A percentile compares a stretch with the other conserved stretches of the same genome.
Conservation (phyloP, 2,888 invertebrate species). For the Cryptophagus acutangulus region DNA sequence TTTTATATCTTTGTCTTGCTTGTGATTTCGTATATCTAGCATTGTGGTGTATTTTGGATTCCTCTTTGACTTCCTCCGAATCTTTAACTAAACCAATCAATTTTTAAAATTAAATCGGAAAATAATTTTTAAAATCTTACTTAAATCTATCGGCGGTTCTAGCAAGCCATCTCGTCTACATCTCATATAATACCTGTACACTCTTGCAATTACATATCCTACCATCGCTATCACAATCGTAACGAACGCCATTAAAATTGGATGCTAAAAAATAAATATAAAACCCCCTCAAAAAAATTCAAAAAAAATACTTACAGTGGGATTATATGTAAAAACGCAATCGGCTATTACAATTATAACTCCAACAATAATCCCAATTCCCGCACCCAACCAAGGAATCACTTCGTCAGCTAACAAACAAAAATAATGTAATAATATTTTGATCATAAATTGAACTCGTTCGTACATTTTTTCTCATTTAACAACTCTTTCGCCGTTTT, state of each 20-base stretch:
- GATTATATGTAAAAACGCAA: slow-evolving; percentile 60
- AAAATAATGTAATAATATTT: slow-evolving; percentile 8
- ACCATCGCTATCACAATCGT: slow-evolving; percentile 62
- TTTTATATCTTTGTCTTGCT: slow-evolving; percentile 68
- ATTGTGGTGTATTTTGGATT: slow-evolving; percentile 42
- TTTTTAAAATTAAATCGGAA: slow-evolving; percentile 9
- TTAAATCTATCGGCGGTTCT: slow-evolving; percentile 52
- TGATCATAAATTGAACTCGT: slow-evolving; percentile 4
- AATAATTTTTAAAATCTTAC: slow-evolving; percentile 29
- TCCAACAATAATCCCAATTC: slow-evolving; percentile 66
- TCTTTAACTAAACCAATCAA: slow-evolving; percentile 22
- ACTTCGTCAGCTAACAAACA: slow-evolving; percentile 59
- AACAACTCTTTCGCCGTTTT: slow-evolving; percentile 55
- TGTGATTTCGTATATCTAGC: slow-evolving; percentile 68
- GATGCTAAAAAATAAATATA: slow-evolving; percentile 55
- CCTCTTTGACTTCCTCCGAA: slow-evolving; percentile 27
- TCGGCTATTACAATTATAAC: slow-evolving; percentile 66
- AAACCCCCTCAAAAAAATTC: slow-evolving; percentile 2
- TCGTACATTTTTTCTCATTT: slow-evolving; percentile 57
- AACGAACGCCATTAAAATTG: slow-evolving; percentile 65
- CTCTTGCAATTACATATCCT: slow-evolving; percentile 64
- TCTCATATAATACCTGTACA: slow-evolving; percentile 52
- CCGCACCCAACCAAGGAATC: slow-evolving; percentile 70
- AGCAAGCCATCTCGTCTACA: slow-evolving; percentile 52
- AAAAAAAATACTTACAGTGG: slow-evolving; percentile 56